Evolutionary conservation across 37 sponge, comb jelly and placozoan species (phyloP), one percentile per base, ranked within the genome.

Genomic region (Amphimedon queenslandica): DNA sequence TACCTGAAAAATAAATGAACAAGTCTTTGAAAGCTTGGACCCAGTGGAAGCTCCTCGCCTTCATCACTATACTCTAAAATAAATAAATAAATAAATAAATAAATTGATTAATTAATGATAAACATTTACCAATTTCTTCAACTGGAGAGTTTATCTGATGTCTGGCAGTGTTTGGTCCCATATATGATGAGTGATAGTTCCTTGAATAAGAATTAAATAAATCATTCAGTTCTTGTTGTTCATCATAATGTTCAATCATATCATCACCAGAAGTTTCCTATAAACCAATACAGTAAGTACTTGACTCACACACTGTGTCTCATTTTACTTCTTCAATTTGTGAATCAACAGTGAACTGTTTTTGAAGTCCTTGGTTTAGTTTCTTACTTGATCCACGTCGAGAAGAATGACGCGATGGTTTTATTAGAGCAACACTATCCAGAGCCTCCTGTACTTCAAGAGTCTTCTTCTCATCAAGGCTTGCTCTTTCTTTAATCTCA

Each of bases 11-110:
- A 47, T 8, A 18, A 47, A 6, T 61, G 57, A 0, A 86, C 80
- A 34, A 74, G 70, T 28, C 75, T 51, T 57, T 86, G 87, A 56
- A 86, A 86, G 43, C 38, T 31, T 29, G 70, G 80, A 63, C 87
- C 87, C 23, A 86, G 76, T 23, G 87, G 87, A 1, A 86, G 71
- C 30, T 75, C 70, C 6, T 61, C 75, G 23, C 69, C 72, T 58
- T 56, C 40, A 8, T 77, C 72, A 80, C 76, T 75, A 56, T 76
- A 80, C 2, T 47, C 69, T 77, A n/a, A 20, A 68, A 8, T 5
- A 40, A 21, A 40, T 2, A 13, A 28, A 28, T 33, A 33, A 64
- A 13, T 47, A 13, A 8, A 47, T 47, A 13, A 47, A 8, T 18
- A 47, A 8, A 47, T 18, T 13, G 13, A 5, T 2, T n/a, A 23